phyloP scores from a whole-genome alignment of 2,888 invertebrate species.

The Sesia bembeciformis region DNA sequence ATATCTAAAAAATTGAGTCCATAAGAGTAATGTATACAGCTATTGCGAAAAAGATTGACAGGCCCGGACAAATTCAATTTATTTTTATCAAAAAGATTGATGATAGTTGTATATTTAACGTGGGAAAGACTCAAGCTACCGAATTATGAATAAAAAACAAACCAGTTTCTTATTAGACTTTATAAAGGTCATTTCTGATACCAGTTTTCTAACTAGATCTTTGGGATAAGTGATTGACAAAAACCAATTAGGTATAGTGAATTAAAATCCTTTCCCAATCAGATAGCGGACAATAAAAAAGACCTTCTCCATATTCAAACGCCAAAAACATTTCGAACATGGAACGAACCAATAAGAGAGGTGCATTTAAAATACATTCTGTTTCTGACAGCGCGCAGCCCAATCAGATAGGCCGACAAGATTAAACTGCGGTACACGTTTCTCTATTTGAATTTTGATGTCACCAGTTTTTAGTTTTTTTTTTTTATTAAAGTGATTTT shows the following conservation, averaged over 20 bases:
- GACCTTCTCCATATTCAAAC: constrained; percentile 22
- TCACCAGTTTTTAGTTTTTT: too few relatives aligned
- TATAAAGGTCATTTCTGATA: constrained; percentile 7
- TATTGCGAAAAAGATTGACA: not conserved
- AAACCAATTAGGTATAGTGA: constrained; percentile 26
- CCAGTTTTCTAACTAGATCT: constrained; percentile 1
- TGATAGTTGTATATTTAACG: constrained; percentile 5
- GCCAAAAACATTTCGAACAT: constrained; percentile 37
- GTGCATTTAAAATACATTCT: constrained; percentile 60
- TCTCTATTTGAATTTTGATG: constrained; percentile 46
- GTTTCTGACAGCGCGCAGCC: constrained; percentile 60
- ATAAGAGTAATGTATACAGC: too few relatives aligned
- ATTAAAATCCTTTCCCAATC: constrained; percentile 33
- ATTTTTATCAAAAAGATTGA: constrained; percentile 6
- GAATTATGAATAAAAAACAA: constrained; percentile 9
- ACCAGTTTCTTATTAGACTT: constrained; percentile 9
- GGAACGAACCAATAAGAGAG: constrained; percentile 43
- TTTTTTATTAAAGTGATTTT: too few relatives aligned
- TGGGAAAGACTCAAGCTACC: constrained; percentile 6
- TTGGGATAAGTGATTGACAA: constrained; percentile 20
- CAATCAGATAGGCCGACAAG: constrained; percentile 62
- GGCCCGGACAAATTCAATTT: not conserved
- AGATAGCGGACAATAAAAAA: constrained; percentile 25
- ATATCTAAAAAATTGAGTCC: too few relatives aligned
- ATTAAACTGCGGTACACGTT: constrained; percentile 41